A percentile compares a stretch with the other conserved stretches of the same genome.
Conservation (phyloP, 2,797 vertebrate species). For the Vespertilio murinus region DNA sequence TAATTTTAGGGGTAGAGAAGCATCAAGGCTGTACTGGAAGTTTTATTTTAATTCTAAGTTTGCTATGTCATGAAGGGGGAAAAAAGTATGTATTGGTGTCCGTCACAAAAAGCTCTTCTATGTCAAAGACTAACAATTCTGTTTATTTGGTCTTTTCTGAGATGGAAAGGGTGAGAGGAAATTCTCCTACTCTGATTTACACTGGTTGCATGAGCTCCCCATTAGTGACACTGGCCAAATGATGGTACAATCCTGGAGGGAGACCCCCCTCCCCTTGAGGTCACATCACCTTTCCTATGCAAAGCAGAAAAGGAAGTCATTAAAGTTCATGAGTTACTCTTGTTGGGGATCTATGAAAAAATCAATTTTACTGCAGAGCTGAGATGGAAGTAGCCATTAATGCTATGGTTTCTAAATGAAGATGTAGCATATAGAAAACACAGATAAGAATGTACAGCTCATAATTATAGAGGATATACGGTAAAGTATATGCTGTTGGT, state of each 20-base stretch:
- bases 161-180: slow-evolving; percentile 31
- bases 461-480: not conserved
- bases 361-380: slow-evolving; percentile 42
- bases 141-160: not conserved
- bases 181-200: not conserved
- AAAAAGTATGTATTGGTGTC: not conserved
- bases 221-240: not conserved
- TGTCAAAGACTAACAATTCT: slow-evolving; percentile 42
- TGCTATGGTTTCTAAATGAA: slow-evolving; percentile 62
- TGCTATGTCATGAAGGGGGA: slow-evolving; percentile 49
- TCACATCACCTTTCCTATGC: not conserved
- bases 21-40: not conserved
- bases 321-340: slow-evolving; percentile 30
- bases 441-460: slow-evolving; percentile 45
- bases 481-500: not conserved
- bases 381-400: slow-evolving; percentile 21
- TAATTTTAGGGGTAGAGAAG: not conserved
- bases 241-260: not conserved
- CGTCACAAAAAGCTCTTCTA: slow-evolving; percentile 38
- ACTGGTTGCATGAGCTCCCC: not conserved
- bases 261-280: not conserved
- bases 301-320: slow-evolving; percentile 22
- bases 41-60: slow-evolving; percentile 30
- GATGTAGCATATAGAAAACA: slow-evolving; percentile 21
- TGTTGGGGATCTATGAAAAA: slow-evolving; percentile 25